phyloP scores from a whole-genome alignment of 2,797 vertebrate genomes.

The Gastrophryne carolinensis region DNA sequence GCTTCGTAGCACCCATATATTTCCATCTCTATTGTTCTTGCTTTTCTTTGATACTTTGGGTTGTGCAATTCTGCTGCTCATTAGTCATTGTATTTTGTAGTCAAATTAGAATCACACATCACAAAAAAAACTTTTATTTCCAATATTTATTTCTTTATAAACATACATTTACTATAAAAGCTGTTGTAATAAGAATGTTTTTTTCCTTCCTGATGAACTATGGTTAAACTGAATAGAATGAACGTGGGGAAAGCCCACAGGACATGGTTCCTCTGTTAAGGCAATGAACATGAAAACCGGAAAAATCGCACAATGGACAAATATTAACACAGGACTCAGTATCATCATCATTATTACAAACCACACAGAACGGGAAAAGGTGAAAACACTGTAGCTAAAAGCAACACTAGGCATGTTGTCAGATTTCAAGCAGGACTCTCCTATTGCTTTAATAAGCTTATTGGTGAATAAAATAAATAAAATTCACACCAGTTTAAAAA shows the following conservation, averaged over 20 bases:
- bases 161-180: conserved; percentile 97
- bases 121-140: conserved; percentile 59
- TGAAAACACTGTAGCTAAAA: not conserved
- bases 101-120: conserved; percentile 30
- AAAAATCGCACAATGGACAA: conserved; percentile 21
- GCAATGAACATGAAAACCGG: conserved; percentile 26
- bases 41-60: too few relatives aligned
- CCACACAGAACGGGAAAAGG: not conserved
- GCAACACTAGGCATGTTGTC: not conserved
- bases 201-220: conserved; percentile 63
- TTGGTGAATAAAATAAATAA: not conserved
- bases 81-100: too few relatives aligned
- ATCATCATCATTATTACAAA: not conserved
- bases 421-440: not conserved
- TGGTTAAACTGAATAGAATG: conserved; percentile 68
- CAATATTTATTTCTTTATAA: conserved; percentile 92
- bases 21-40: too few relatives aligned
- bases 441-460: not conserved
- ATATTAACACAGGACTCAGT: conserved; percentile 13
- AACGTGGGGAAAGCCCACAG: conserved; percentile 53
- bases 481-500: not conserved
- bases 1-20: too few relatives aligned
- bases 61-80: too few relatives aligned
- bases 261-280: conserved; percentile 25
- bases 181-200: conserved; percentile 85